Evolutionary conservation across 2,797 vertebrate genomes (phyloP).

Genomic region (Acrossocheilus wenchowensis): DNA sequence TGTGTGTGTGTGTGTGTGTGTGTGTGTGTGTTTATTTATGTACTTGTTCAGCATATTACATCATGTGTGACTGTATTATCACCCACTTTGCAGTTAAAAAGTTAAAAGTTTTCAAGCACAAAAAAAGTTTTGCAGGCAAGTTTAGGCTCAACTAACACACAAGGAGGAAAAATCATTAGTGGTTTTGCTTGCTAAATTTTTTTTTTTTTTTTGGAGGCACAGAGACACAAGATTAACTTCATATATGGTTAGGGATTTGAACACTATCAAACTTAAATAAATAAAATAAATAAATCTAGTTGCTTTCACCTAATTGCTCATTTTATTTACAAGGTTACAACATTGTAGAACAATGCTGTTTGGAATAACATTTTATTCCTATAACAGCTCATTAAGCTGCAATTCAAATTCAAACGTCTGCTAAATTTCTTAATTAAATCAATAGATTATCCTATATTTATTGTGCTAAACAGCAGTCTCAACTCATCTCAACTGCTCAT

Average conservation of each 20-base stretch:
- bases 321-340: not conserved
- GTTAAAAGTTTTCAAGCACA: not conserved
- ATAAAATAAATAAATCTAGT: not conserved
- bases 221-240: not conserved
- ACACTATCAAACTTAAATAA: not conserved
- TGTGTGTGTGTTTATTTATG: no score
- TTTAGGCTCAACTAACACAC: not conserved
- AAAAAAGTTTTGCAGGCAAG: not conserved
- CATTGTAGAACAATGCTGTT: conserved; percentile 8
- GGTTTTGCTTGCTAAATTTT: not conserved
- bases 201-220: not conserved
- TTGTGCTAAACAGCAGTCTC: conserved; percentile 1
- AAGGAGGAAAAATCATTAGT: not conserved
- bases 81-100: not conserved
- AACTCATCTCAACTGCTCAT: not conserved
- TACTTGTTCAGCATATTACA: not conserved
- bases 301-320: not conserved
- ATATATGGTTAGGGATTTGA: not conserved
- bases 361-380: not conserved
- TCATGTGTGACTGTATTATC: not conserved
- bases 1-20: no score
- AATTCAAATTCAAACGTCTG: conserved; percentile 10
- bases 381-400: conserved; percentile 18
- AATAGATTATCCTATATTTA: conserved; percentile 5
- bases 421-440: conserved; percentile 23